Evolutionary conservation across 2,113 vertebrate species (phyloP).

Genomic region (Quiscalus mexicanus): DNA sequence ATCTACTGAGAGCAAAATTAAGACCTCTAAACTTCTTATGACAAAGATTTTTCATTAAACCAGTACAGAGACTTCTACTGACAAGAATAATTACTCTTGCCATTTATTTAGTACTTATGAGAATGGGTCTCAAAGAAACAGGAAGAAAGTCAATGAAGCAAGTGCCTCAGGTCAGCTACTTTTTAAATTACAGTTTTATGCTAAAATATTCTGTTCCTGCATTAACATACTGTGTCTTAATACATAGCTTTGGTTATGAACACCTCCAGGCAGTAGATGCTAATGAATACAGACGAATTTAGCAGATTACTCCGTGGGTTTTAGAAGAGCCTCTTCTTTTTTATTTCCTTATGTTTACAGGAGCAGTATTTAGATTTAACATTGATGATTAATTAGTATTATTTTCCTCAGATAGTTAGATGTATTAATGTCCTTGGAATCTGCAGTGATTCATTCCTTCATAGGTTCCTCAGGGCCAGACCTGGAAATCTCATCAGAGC

Average conservation of each 20-base stretch:
- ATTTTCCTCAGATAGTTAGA: neutral
- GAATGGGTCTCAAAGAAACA: neutral
- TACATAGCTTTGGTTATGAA: neutral
- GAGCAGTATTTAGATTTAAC: neutral
- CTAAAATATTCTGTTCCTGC: neutral
- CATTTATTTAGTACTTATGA: neutral
- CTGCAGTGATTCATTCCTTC: neutral
- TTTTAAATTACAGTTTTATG: neutral
- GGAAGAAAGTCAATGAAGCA: neutral
- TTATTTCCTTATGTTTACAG: neutral
- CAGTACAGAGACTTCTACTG: neutral
- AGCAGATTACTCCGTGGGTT: rapidly evolving
- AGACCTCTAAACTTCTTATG: neutral
- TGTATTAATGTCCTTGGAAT: neutral
- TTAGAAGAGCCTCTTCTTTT: neutral
- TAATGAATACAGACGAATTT: neutral
- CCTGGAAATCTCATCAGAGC: neutral
- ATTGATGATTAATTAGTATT: neutral
- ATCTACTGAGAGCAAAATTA: neutral
- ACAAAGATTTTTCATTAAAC: neutral
- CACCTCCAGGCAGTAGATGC: neutral
- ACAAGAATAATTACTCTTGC: neutral
- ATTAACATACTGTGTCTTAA: neutral
- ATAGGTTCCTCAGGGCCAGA: neutral
- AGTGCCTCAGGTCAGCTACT: neutral